Percentiles rank a stretch among this genome's conserved stretches.
phyloP scores from a whole-genome alignment of 2,888 invertebrate species.

The Eupelmus urozonus region DNA sequence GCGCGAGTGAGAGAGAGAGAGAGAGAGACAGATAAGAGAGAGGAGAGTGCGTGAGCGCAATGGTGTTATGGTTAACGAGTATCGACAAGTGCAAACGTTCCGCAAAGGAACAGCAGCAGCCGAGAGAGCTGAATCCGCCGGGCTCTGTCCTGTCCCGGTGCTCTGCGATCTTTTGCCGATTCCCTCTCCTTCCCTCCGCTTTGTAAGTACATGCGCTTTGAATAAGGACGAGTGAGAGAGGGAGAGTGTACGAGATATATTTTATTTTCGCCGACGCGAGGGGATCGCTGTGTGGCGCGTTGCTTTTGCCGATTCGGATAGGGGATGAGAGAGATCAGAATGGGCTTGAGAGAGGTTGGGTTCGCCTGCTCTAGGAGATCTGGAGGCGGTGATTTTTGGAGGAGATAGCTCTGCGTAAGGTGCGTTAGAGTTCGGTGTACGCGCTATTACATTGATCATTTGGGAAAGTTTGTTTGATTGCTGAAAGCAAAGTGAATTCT shows the following conservation, averaged over 20 bases:
- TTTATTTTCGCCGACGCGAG: background rate
- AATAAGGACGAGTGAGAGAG: background rate
- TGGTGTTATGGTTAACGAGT: slow-evolving; percentile 70
- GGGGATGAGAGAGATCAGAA: background rate
- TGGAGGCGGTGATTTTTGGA: too few species aligned
- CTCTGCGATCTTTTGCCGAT: background rate
- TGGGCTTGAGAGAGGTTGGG: background rate
- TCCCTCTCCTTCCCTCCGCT: background rate
- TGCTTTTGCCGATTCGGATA: background rate
- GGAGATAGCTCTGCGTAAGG: too few species aligned
- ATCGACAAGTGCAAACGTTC: slow-evolving; percentile 7
- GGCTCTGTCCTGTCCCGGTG: background rate
- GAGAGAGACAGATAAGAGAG: slow-evolving; percentile 1
- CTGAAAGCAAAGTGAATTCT: too few species aligned
- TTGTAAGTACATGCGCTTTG: background rate
- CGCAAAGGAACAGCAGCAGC: too few species aligned
- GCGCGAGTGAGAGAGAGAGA: background rate
- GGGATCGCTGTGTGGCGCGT: too few species aligned
- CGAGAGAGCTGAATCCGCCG: too few species aligned
- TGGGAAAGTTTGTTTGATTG: too few species aligned
- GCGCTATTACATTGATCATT: too few species aligned
- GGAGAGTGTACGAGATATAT: too few species aligned
- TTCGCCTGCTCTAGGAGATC: too few species aligned
- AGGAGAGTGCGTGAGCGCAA: background rate
- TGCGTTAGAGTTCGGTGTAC: too few species aligned